Evolutionary conservation across 2,888 invertebrate species (phyloP), one percentile per base, ranked within the genome.

Genomic region (Limnephilus marmoratus): DNA sequence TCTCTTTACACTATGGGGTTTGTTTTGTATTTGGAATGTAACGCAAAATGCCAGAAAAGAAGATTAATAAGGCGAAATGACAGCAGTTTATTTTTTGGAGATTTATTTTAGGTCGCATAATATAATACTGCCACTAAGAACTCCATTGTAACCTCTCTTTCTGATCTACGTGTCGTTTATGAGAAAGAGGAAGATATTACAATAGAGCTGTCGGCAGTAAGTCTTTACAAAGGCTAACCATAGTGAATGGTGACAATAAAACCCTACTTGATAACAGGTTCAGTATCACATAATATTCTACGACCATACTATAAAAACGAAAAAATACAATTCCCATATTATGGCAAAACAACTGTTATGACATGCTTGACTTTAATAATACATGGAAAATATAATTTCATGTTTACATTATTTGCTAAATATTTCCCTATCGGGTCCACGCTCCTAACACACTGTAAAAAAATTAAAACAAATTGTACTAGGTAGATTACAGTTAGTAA

Each of bases 11-110:
- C 85, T 92, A 90, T 68, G 49, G 53, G 90, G 41, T 87, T 91
- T 91, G 91, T 85, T 89, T 90, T 91, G 90, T 45, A 92, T 90
- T 90, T 90, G 87, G 90, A 92, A 92, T 85, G 86, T 82, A 82
- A 87, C 86, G 90, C 85, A 92, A 91, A 92, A 90, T 85, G 53
- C 85, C 89, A 85, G 81, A 90, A 90, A 90, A 92, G 45, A 87
- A 90, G 53, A 90, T 90, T 92, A 92, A 90, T 89, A 91, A 83
- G 81, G 41, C 45, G 34, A 90, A 90, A 82, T 90, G 90, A 49
- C 81, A 82, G n/a, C 15, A 86, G 37, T 83, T 18, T 83, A 37
- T 82, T 31, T 18, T 31, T 31, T 83, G 31, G 83, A 83, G 82
- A 34, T 83, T 37, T 13, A 82, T 68, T 68, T 68, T n/a, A 68